These are phyloP conservation scores for Dicerorhinus sumatrensis DNA, from an alignment of 2,113 vertebrate genomes.

Conservation along the genomic window DNA sequence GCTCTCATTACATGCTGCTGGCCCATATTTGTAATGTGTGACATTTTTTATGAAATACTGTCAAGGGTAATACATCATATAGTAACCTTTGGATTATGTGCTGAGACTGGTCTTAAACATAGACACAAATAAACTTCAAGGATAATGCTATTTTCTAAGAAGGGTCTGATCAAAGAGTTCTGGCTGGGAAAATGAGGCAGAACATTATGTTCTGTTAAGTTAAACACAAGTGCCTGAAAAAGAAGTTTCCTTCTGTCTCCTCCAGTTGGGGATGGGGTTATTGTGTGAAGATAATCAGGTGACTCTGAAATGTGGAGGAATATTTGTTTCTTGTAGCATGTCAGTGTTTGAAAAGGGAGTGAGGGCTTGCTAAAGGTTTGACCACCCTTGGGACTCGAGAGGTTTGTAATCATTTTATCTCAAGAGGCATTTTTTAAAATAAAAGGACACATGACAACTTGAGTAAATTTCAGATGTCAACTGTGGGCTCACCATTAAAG, in stretches of 20 bases:
- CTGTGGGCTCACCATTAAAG: slow-evolving; percentile 7
- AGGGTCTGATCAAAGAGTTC: slow-evolving; percentile 34
- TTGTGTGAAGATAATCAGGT: background rate
- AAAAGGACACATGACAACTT: background rate
- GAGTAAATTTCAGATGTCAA: slow-evolving; percentile 54
- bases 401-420: slow-evolving; percentile 50
- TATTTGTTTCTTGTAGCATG: background rate
- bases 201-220: slow-evolving; percentile 37
- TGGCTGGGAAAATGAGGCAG: slow-evolving; percentile 25
- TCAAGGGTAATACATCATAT: slow-evolving; percentile 84
- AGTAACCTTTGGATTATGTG: slow-evolving; percentile 79
- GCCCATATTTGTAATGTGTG: slow-evolving; percentile 84
- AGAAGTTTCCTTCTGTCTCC: background rate
- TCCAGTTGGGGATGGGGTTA: background rate
- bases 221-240: background rate
- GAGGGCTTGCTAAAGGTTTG: background rate
- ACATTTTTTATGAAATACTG: slow-evolving; percentile 84
- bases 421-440: slow-evolving; percentile 7
- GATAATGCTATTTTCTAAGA: slow-evolving; percentile 60
- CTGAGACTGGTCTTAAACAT: slow-evolving; percentile 72
- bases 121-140: slow-evolving; percentile 65
- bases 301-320: slow-evolving; percentile 23
- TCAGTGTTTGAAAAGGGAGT: background rate
- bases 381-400: background rate
- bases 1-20: slow-evolving; percentile 80